Evolutionary conservation across 2,888 invertebrate genomes (phyloP).

Genomic region (Phengaris arion): DNA sequence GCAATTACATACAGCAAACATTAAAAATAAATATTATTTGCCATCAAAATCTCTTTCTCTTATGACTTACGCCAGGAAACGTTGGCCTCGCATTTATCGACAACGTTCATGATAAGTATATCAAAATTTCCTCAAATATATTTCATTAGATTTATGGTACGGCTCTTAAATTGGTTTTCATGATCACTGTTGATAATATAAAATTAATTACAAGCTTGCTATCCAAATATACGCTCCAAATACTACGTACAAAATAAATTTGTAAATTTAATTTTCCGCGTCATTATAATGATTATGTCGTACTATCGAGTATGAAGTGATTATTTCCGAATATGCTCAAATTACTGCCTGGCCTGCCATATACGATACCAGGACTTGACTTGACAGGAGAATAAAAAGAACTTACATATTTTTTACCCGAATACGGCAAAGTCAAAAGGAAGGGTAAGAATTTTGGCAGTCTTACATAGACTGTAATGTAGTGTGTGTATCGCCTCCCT

Average conservation of each 20-base stretch:
- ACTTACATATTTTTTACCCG: no score
- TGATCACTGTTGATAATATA: conserved; percentile 16
- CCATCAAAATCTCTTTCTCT: not conserved
- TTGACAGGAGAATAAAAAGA: no score
- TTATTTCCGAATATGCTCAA: not conserved
- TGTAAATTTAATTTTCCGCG: not conserved
- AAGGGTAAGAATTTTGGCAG: no score
- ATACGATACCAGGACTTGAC: not conserved
- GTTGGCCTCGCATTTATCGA: conserved; percentile 16
- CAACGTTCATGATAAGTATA: conserved; percentile 13
- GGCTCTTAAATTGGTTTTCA: conserved; percentile 20
- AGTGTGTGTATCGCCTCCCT: no score
- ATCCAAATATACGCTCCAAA: not conserved
- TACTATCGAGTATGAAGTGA: not conserved
- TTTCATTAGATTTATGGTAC: conserved; percentile 20
- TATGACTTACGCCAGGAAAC: not conserved
- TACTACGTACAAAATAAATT: not conserved
- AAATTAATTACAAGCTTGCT: conserved; percentile 17
- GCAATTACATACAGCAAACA: no score
- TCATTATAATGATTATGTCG: not conserved
- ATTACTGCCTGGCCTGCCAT: not conserved
- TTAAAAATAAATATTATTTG: no score
- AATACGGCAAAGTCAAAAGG: no score
- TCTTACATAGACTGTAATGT: no score
- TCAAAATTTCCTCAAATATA: conserved; percentile 21